Percentiles rank a stretch among this genome's conserved stretches.
Conservation (phyloP, 2,888 invertebrate species). For the Lapara coniferarum region DNA sequence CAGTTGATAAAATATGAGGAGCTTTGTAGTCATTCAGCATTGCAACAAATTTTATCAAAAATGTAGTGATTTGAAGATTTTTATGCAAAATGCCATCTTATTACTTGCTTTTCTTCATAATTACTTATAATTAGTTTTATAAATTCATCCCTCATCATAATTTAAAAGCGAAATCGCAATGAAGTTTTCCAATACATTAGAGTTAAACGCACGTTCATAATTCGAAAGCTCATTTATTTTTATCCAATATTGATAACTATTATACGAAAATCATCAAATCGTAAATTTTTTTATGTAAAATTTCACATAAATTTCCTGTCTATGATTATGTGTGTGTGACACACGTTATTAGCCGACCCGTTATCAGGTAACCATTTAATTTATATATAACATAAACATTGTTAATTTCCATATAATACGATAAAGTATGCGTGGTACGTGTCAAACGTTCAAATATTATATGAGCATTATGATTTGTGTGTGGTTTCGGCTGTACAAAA, state of each 20-base stretch:
- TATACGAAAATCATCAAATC: constrained; percentile 17
- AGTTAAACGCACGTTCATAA: constrained; percentile 4
- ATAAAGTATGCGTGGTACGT: constrained; percentile 45
- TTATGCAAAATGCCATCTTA: no score
- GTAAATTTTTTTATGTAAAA: not conserved
- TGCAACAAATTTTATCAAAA: not conserved
- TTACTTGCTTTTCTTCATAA: not conserved
- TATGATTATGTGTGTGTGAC: constrained; percentile 25
- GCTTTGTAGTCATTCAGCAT: not conserved
- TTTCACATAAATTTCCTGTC: not conserved
- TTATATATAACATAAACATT: constrained; percentile 59
- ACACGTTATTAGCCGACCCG: constrained; percentile 45
- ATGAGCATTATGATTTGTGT: constrained; percentile 7
- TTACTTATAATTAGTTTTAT: no score
- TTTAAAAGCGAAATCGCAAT: not conserved
- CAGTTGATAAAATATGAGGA: constrained; percentile 31
- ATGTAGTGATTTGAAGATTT: not conserved
- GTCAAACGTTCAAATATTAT: constrained; percentile 21
- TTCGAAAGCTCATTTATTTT: constrained; percentile 21
- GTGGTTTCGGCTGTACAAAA: constrained; percentile 4
- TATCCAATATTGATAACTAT: constrained; percentile 19
- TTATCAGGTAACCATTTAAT: constrained; percentile 57
- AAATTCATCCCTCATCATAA: no score
- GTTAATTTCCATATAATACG: constrained; percentile 70
- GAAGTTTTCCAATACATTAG: not conserved